Conservation (phyloP, 2,888 invertebrate species). For the Drosophila histrio region DNA sequence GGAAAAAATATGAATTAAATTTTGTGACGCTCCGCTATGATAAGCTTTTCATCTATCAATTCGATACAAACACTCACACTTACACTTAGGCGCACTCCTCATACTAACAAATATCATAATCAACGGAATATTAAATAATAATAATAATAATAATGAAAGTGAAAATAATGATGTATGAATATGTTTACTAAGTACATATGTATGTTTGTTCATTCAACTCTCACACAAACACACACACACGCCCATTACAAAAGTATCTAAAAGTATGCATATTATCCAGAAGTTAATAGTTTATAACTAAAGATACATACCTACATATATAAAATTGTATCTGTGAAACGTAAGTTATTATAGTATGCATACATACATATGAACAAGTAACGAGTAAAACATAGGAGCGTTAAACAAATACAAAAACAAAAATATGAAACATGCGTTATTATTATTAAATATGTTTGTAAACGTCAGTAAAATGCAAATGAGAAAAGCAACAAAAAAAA, state of each 20-base stretch:
- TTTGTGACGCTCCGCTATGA: slow-evolving; percentile 30
- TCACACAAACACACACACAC: slow-evolving; percentile 21
- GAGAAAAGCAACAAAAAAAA: slow-evolving; percentile 1
- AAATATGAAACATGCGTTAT: slow-evolving; percentile 54
- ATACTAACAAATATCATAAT: slow-evolving; percentile 41
- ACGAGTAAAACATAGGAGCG: slow-evolving; percentile 13
- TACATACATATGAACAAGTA: slow-evolving; percentile 35
- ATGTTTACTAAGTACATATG: slow-evolving; percentile 58
- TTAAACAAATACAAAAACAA: slow-evolving; percentile 16
- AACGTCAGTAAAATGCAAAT: slow-evolving; percentile 41
- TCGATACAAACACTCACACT: background rate
- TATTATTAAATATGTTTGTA: slow-evolving; percentile 68
- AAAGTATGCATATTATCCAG: slow-evolving; percentile 46
- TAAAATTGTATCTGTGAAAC: slow-evolving; percentile 74
- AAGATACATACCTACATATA: slow-evolving; percentile 52
- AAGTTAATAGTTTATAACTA: slow-evolving; percentile 54
- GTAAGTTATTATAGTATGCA: slow-evolving; percentile 62
- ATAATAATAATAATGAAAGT: slow-evolving; percentile 20
- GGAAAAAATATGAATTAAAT: slow-evolving; percentile 9
- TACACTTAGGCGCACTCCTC: slow-evolving; percentile 43
- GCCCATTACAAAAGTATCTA: slow-evolving; percentile 58
- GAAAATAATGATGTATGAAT: slow-evolving; percentile 25
- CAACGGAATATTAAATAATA: slow-evolving; percentile 38
- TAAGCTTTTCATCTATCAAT: slow-evolving; percentile 13
- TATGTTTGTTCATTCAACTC: slow-evolving; percentile 65